phyloP scores from a whole-genome alignment of 2,797 vertebrate genomes.

The Valencia hispanica region DNA sequence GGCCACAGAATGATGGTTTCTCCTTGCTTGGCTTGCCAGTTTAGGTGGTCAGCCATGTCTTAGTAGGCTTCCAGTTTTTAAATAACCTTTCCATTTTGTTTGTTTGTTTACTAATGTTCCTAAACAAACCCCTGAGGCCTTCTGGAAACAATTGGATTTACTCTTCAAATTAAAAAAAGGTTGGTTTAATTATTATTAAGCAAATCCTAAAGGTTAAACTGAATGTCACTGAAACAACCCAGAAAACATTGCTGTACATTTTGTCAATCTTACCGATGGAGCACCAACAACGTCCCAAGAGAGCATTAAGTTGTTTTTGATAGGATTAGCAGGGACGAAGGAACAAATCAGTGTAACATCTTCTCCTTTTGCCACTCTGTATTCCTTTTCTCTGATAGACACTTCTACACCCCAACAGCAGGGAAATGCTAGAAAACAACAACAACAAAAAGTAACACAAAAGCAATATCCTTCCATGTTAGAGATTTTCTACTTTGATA shows the following conservation, averaged over 20 bases:
- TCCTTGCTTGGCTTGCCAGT: background rate
- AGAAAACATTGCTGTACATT: background rate
- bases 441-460: background rate
- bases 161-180: no score
- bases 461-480: background rate
- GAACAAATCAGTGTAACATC: conserved; percentile 71
- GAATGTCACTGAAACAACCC: background rate
- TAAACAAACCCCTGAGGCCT: no score
- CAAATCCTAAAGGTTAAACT: background rate
- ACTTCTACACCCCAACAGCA: conserved; percentile 69
- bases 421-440: conserved; percentile 67
- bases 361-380: conserved; percentile 69
- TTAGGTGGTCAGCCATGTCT: background rate
- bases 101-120: no score
- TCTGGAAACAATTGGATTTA: no score
- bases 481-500: background rate
- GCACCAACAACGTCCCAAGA: conserved; percentile 52
- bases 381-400: conserved; percentile 52
- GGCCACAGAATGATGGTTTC: background rate
- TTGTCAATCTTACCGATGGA: conserved; percentile 60
- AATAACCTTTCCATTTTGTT: background rate
- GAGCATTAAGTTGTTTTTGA: conserved; percentile 26
- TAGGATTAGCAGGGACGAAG: conserved; percentile 61
- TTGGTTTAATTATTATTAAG: background rate
- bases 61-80: no score